phyloP scores from a whole-genome alignment of 2,113 vertebrate species.

The Melierax canorus region DNA sequence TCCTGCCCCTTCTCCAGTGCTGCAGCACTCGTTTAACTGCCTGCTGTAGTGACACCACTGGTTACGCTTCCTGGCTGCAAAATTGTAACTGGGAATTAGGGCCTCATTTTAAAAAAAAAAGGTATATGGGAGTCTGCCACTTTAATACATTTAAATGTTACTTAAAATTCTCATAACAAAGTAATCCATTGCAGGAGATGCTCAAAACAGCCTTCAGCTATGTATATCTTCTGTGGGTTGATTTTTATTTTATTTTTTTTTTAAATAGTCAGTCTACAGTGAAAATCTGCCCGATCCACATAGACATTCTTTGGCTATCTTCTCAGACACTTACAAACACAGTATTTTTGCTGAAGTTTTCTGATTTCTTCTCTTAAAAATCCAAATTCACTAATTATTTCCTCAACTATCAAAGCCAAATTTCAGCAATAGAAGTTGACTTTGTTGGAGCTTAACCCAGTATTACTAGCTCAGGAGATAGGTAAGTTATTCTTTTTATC shows the following conservation, averaged over 20 bases:
- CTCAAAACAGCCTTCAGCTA: background rate
- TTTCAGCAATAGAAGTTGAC: background rate
- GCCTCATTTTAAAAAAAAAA: background rate
- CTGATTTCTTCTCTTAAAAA: background rate
- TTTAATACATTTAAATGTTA: background rate
- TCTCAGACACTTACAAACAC: background rate
- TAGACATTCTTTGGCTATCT: background rate
- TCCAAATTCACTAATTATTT: background rate
- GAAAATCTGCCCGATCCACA: background rate
- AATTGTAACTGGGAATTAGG: background rate
- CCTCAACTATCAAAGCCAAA: background rate
- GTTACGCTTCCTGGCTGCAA: background rate
- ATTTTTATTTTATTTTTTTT: background rate
- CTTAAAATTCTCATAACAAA: background rate
- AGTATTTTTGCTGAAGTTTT: background rate
- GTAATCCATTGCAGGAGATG: background rate
- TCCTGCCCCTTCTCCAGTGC: background rate
- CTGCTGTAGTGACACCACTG: background rate
- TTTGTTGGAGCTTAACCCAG: background rate
- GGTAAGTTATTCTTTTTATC: background rate
- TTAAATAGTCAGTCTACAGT: background rate
- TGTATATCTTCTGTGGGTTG: background rate
- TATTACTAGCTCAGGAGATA: background rate
- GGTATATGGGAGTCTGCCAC: background rate
- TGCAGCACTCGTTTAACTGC: background rate